These are phyloP conservation scores for Tragelaphus imberbis DNA, from an alignment of 2,113 vertebrate species.

Conservation along the genomic window DNA sequence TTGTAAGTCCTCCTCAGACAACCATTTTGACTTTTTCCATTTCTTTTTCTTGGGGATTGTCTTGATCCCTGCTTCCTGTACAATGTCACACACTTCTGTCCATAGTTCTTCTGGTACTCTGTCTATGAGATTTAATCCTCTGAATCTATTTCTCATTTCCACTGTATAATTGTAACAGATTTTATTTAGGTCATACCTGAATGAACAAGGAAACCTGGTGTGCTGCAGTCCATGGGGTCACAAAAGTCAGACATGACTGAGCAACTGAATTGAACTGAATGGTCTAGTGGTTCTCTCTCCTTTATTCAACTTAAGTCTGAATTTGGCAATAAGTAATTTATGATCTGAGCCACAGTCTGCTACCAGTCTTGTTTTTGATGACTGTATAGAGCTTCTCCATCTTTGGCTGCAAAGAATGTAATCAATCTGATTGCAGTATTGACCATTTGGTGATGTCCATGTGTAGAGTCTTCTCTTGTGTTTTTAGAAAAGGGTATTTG, in stretches of 20 bases:
- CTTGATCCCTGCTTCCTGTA: background rate
- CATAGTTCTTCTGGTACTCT: background rate
- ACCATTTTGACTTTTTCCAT: background rate
- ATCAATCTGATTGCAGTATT: background rate
- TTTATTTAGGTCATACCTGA: background rate
- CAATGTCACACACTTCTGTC: background rate
- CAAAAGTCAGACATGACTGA: background rate
- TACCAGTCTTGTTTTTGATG: background rate
- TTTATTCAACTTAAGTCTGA: background rate
- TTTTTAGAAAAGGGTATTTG: background rate
- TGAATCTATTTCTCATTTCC: background rate
- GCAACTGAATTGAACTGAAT: background rate
- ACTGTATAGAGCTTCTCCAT: background rate
- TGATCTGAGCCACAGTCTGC: background rate
- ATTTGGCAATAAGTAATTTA: background rate
- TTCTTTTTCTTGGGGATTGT: background rate
- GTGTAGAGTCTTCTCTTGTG: background rate
- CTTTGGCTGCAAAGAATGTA: background rate
- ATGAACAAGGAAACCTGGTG: background rate
- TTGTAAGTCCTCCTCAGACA: background rate
- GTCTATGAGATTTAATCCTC: background rate
- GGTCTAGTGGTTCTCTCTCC: background rate
- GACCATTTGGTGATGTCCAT: background rate
- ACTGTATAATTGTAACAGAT: background rate
- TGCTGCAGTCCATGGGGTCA: background rate